Conservation (phyloP, 1,140 invertebrate genomes). For the Anagrus nilaparvatae region DNA sequence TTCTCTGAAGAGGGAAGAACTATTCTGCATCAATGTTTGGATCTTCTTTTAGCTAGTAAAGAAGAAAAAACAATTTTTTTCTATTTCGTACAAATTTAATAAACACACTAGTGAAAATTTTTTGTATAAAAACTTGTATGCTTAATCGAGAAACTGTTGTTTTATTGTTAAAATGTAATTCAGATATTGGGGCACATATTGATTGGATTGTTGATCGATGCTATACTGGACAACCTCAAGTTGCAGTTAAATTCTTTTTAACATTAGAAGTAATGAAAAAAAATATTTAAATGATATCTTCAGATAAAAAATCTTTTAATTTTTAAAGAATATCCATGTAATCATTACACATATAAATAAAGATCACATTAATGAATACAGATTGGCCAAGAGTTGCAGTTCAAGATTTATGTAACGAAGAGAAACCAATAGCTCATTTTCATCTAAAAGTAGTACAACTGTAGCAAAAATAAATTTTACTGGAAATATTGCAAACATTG, state of each 20-base stretch:
- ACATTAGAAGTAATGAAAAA: too few species aligned
- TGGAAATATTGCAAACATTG: too few species aligned
- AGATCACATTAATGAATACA: constrained; percentile 90
- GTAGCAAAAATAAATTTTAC: too few species aligned
- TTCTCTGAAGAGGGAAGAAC: constrained; percentile 83
- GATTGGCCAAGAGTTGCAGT: constrained; percentile 84
- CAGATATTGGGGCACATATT: constrained; percentile 82
- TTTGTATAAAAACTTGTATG: background rate
- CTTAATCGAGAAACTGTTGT: constrained; percentile 89
- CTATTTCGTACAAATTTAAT: background rate
- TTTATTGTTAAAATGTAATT: constrained; percentile 88
- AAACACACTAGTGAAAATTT: background rate
- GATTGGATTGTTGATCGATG: constrained; percentile 97
- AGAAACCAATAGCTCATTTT: too few species aligned
- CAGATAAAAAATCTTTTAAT: too few species aligned
- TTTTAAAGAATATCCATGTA: constrained; percentile 92
- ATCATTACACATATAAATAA: constrained; percentile 94
- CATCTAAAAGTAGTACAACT: too few species aligned
- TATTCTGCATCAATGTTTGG: constrained; percentile 83
- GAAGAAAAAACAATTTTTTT: constrained; percentile 67
- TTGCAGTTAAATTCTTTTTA: too few species aligned
- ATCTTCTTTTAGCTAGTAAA: constrained; percentile 75
- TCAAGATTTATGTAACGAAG: too few species aligned
- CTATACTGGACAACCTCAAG: constrained; percentile 79
- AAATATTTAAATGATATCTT: too few species aligned